Percentiles rank a stretch among this genome's conserved stretches.
Conservation (phyloP, 2,113 vertebrate species). For the Antigone vipio region DNA sequence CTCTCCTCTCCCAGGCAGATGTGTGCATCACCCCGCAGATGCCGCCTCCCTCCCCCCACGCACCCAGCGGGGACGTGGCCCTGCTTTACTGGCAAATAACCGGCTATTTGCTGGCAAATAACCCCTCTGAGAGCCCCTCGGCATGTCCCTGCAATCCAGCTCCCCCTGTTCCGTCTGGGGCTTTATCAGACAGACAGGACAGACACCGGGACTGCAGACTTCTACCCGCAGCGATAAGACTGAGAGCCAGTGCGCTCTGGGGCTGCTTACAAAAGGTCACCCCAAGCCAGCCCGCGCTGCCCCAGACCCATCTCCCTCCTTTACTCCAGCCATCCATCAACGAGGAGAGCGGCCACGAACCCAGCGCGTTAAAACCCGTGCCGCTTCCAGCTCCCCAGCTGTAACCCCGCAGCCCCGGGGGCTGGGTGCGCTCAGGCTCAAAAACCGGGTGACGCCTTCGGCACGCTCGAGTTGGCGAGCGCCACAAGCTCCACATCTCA, state of each 20-base stretch:
- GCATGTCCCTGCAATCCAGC: background rate
- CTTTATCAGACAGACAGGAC: conserved; percentile 3
- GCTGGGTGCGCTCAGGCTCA: background rate
- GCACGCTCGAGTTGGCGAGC: fast-evolving
- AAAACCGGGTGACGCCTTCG: background rate
- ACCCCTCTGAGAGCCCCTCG: background rate
- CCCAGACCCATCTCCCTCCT: background rate
- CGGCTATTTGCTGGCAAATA: background rate
- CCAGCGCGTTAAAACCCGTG: fast-evolving
- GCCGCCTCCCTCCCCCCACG: background rate
- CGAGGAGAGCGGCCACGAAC: background rate
- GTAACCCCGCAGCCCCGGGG: background rate
- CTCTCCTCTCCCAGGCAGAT: background rate
- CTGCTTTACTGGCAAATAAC: background rate
- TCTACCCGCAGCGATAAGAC: background rate
- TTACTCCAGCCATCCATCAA: background rate
- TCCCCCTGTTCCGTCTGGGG: background rate
- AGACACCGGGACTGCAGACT: background rate
- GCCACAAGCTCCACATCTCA: fast-evolving
- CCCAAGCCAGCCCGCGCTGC: fast-evolving
- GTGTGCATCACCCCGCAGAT: background rate
- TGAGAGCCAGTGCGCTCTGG: fast-evolving
- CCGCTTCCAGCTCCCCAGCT: background rate
- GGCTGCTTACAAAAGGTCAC: background rate
- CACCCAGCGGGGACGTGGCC: background rate